phyloP scores from a whole-genome alignment of 2,797 vertebrate genomes.

The Orestias chungarensis region DNA sequence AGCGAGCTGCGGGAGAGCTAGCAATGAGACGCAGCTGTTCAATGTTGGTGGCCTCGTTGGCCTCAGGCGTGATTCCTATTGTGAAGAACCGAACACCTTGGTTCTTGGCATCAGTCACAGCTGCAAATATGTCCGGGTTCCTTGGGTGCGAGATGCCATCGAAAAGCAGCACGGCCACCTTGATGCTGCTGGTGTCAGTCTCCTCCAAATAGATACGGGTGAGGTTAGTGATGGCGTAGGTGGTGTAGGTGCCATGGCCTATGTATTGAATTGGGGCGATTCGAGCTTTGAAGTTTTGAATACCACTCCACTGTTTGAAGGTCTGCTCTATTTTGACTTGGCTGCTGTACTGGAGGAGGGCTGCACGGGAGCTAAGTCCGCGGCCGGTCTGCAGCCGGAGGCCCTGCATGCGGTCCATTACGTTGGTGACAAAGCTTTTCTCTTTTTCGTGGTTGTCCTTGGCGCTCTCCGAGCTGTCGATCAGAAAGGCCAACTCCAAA shows the following conservation, averaged over 20 bases:
- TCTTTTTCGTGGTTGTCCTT: slow-evolving; percentile 89
- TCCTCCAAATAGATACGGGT: slow-evolving; percentile 88
- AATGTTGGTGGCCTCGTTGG: slow-evolving; percentile 81
- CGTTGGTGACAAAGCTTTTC: slow-evolving; percentile 83
- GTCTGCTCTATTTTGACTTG: slow-evolving; percentile 86
- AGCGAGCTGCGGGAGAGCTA: slow-evolving; percentile 82
- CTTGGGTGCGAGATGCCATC: slow-evolving; percentile 89
- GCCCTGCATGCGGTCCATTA: slow-evolving; percentile 81
- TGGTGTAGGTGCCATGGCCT: slow-evolving; percentile 90
- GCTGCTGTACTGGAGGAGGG: slow-evolving; percentile 92
- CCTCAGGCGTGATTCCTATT: slow-evolving; percentile 87
- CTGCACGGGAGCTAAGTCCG: slow-evolving; percentile 80
- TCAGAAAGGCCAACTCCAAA: slow-evolving; percentile 88
- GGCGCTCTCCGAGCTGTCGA: slow-evolving; percentile 92
- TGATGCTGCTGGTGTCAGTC: slow-evolving; percentile 78
- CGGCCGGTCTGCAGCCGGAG: slow-evolving; percentile 80
- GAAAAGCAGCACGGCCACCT: slow-evolving; percentile 86
- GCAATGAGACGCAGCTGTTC: slow-evolving; percentile 85
- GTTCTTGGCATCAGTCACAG: slow-evolving; percentile 87
- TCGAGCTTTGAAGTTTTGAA: slow-evolving; percentile 81
- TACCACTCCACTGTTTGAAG: slow-evolving; percentile 86
- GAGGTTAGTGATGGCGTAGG: slow-evolving; percentile 92
- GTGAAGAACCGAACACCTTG: slow-evolving; percentile 88
- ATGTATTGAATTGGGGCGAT: slow-evolving; percentile 83
- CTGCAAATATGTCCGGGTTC: slow-evolving; percentile 89